Evolutionary conservation across 2,113 vertebrate species (phyloP).

Genomic region (Tetrax tetrax): DNA sequence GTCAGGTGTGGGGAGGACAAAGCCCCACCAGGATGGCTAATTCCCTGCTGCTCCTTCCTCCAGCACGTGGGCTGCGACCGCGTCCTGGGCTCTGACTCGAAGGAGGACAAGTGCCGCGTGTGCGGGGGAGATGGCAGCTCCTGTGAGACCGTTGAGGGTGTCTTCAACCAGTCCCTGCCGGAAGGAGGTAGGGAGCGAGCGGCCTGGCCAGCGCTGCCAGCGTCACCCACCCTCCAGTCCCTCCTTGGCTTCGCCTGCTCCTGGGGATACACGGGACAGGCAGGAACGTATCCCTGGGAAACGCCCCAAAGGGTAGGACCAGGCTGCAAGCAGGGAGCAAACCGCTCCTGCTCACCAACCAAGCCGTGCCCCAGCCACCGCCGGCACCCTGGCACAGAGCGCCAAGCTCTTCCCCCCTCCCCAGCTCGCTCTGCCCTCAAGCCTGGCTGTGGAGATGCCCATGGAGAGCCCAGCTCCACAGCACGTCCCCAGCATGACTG

Average conservation of each 20-base stretch:
- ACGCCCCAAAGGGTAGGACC: background rate
- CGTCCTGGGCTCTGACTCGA: slow-evolving; percentile 88
- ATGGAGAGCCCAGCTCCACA: background rate
- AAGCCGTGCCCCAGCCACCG: rapidly evolving
- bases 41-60: background rate
- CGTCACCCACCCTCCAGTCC: rapidly evolving
- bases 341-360: background rate
- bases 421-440: rapidly evolving
- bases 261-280: background rate
- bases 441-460: background rate
- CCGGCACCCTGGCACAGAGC: background rate
- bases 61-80: slow-evolving; percentile 97
- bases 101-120: slow-evolving; percentile 92
- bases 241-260: background rate
- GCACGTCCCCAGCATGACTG: background rate
- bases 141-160: slow-evolving; percentile 89
- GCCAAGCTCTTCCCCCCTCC: background rate
- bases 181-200: slow-evolving; percentile 83
- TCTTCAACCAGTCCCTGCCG: slow-evolving; percentile 88
- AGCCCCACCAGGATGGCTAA: background rate
- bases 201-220: background rate
- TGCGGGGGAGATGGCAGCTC: slow-evolving; percentile 92
- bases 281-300: background rate
- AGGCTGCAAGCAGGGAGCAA: background rate
- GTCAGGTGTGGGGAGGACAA: background rate